Percentiles rank a stretch among this genome's conserved stretches.
Conservation (phyloP, 2,113 vertebrate species). For the Globicephala melas region DNA sequence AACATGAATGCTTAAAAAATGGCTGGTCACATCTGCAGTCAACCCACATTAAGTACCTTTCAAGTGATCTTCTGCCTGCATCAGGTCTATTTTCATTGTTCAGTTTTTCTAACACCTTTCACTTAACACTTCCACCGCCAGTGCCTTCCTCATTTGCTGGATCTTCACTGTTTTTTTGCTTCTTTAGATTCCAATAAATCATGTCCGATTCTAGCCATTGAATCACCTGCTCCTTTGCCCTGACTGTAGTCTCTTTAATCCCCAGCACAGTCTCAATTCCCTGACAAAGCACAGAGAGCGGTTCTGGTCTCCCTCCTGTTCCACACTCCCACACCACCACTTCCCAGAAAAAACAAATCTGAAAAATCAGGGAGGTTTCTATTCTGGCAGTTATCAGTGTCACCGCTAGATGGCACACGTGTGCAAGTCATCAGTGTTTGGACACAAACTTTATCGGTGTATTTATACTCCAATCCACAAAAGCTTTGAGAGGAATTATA, state of each 20-base stretch:
- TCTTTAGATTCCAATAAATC: neutral
- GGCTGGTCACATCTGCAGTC: neutral
- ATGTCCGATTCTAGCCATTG: neutral
- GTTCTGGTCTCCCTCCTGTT: neutral
- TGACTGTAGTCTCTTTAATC: neutral
- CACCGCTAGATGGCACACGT: constrained; percentile 65
- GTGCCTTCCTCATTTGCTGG: neutral
- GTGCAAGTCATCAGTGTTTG: neutral
- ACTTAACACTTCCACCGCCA: neutral
- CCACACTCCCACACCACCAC: neutral
- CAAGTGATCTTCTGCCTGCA: neutral
- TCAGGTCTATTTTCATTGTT: constrained; percentile 20
- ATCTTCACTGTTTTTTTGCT: neutral
- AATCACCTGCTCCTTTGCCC: neutral
- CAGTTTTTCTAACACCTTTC: constrained; percentile 14
- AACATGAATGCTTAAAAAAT: constrained; percentile 30
- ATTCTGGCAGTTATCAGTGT: constrained; percentile 12
- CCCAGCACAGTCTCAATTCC: neutral
- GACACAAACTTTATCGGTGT: neutral
- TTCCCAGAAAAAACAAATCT: neutral
- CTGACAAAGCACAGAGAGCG: neutral
- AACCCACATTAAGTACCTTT: constrained; percentile 22
- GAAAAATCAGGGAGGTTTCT: neutral
- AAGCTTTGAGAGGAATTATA: constrained; percentile 37
- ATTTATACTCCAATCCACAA: neutral